phyloP scores from a whole-genome alignment of 2,113 vertebrate genomes.

The Origma solitaria region DNA sequence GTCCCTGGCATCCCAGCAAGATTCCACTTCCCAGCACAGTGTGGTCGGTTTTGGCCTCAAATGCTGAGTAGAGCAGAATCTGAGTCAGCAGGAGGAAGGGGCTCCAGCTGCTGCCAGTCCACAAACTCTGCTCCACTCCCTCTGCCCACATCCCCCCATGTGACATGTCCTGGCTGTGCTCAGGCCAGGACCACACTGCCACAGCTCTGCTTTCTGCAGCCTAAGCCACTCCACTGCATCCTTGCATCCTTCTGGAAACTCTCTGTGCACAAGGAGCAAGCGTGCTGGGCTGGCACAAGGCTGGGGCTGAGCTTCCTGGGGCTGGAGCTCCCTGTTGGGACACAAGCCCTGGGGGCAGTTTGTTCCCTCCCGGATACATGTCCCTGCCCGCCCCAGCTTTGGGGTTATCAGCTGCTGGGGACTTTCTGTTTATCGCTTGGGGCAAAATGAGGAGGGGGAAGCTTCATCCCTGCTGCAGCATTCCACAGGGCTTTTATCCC shows the following conservation, averaged over 20 bases:
- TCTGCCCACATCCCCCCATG: background rate
- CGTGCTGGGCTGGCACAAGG: background rate
- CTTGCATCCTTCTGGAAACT: background rate
- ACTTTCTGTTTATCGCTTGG: background rate
- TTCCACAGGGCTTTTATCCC: background rate
- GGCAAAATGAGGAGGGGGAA: background rate
- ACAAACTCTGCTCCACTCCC: background rate
- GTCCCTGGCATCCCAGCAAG: background rate
- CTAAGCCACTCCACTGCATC: background rate
- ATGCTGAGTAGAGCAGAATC: background rate
- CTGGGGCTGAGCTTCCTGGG: background rate
- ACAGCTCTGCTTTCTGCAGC: fast-evolving
- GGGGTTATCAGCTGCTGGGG: background rate
- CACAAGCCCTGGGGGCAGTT: fast-evolving
- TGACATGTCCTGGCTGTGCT: background rate
- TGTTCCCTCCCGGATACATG: fast-evolving
- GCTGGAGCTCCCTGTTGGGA: background rate
- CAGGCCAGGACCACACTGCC: background rate
- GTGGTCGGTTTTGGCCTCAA: background rate
- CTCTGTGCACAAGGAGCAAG: background rate
- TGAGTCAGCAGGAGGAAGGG: conserved; percentile 52
- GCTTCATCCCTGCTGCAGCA: background rate
- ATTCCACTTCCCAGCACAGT: background rate
- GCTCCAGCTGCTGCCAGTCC: background rate
- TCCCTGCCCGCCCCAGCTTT: background rate